Evolutionary conservation across 2,113 vertebrate species (phyloP), one percentile per base, ranked within the genome.

Genomic region (Plecturocebus donacophilus): DNA sequence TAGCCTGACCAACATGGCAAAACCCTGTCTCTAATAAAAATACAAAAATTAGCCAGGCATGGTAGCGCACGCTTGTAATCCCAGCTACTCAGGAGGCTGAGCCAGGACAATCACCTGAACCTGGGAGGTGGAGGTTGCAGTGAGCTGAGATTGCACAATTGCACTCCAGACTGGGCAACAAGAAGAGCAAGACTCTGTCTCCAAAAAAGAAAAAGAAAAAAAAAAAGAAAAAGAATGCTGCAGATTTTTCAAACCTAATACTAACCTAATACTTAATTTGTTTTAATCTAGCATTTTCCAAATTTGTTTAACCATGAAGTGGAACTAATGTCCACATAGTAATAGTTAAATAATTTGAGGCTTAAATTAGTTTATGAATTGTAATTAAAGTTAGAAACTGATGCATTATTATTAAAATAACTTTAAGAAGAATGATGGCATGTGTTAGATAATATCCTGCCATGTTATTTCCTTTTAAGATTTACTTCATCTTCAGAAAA

Each of bases 291-390:
- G 45, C 1, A 92, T 87, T 95, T 97, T 91, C 64, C 75, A 96
- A 95, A 76, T 86, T 38, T 87, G 19, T 86, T 87, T 76, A 95
- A 91, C 8, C 5, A 68, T 40, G 20, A 90, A 90, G 19, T 6
- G 75, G 27, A 81, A 87, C 27, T 86, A 61, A 93, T 77, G 30
- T 56, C 73, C 49, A 71, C 20, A 82, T 83, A 86, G 23, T 40
- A 61, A 75, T 85, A 87, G 40, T 83, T 82, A 87, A 90, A 70
- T 87, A 75, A 97, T 54, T 90, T 68, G 75, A 91, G 20, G 6
- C 16, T 94, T 61, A 92, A 56, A 66, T 54, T 94, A 3, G 35
- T 86, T 98, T 95, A 89, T 61, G 8, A 94, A 83, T 25, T 95
- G 3, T 73, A 90, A 64, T 76, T 91, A 49, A 73, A 92, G 13